A percentile compares a stretch with the other conserved stretches of the same genome.
These are phyloP conservation scores for Chondrosia reniformis DNA, from an alignment of 37 sponge, comb jelly and placozoan genomes.

Conservation along the genomic window DNA sequence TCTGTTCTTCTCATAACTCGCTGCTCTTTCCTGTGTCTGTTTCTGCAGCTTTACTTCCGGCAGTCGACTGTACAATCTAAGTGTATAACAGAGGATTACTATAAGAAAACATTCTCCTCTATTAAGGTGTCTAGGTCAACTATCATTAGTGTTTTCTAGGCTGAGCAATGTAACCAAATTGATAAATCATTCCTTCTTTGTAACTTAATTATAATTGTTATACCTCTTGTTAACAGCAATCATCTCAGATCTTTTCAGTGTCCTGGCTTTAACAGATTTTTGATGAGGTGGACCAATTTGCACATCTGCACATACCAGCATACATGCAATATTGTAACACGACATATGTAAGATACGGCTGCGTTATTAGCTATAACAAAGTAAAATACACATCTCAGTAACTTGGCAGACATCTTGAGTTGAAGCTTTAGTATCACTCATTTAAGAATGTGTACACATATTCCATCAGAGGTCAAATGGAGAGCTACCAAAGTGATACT, in stretches of 20 bases:
- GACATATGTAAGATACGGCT: too few species aligned
- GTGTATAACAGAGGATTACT: background rate
- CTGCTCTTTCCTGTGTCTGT: background rate
- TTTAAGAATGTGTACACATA: too few species aligned
- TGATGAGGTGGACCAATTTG: too few species aligned
- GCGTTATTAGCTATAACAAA: too few species aligned
- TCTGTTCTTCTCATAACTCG: constrained; percentile 27
- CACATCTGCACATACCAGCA: too few species aligned
- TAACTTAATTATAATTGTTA: too few species aligned
- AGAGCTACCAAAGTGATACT: too few species aligned
- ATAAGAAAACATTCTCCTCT: too few species aligned
- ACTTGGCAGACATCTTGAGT: background rate
- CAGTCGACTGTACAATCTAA: constrained; percentile 46
- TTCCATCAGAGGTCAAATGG: too few species aligned
- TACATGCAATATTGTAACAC: too few species aligned
- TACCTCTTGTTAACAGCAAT: constrained; percentile 11
- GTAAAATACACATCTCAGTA: background rate
- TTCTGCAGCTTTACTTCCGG: constrained; percentile 42
- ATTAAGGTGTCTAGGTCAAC: constrained; percentile 3
- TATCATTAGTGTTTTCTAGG: constrained; percentile 21
- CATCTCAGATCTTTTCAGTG: background rate
- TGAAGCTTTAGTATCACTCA: too few species aligned
- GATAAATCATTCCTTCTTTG: too few species aligned
- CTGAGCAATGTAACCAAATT: background rate
- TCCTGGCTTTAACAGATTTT: background rate